Percentiles rank a stretch among this genome's conserved stretches.
Evolutionary conservation across 2,888 invertebrate genomes (phyloP).

Genomic region (Ligdia adustata): DNA sequence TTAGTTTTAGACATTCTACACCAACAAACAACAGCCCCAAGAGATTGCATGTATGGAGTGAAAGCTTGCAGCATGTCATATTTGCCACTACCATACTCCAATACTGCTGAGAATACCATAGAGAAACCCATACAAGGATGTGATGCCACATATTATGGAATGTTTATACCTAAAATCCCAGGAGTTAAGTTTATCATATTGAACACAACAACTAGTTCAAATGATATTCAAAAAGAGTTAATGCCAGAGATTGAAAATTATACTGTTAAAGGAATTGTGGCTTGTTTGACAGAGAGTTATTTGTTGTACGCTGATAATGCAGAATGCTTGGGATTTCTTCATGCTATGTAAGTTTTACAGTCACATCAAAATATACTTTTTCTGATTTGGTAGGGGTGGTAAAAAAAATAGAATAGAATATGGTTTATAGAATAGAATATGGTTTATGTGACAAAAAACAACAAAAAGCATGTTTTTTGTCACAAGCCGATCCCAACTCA

Average conservation of each 20-base stretch:
- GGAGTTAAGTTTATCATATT: conserved; percentile 66
- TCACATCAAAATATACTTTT: no score
- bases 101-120: conserved; percentile 54
- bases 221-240: conserved; percentile 43
- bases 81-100: conserved; percentile 58
- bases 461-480: no score
- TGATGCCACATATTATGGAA: conserved; percentile 60
- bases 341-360: conserved; percentile 67
- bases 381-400: no score
- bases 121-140: conserved; percentile 30
- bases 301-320: conserved; percentile 64
- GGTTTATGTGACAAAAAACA: no score
- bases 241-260: conserved; percentile 50
- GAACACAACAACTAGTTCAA: conserved; percentile 36
- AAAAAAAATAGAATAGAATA: no score
- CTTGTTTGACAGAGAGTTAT: conserved; percentile 73
- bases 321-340: conserved; percentile 67
- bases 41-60: conserved; percentile 63
- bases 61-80: conserved; percentile 59
- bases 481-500: no score
- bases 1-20: conserved; percentile 69
- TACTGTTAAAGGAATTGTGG: conserved; percentile 66
- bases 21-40: conserved; percentile 57
- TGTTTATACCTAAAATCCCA: conserved; percentile 68
- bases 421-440: no score